phyloP scores from a whole-genome alignment of 2,888 invertebrate species.

The Panopea generosa region DNA sequence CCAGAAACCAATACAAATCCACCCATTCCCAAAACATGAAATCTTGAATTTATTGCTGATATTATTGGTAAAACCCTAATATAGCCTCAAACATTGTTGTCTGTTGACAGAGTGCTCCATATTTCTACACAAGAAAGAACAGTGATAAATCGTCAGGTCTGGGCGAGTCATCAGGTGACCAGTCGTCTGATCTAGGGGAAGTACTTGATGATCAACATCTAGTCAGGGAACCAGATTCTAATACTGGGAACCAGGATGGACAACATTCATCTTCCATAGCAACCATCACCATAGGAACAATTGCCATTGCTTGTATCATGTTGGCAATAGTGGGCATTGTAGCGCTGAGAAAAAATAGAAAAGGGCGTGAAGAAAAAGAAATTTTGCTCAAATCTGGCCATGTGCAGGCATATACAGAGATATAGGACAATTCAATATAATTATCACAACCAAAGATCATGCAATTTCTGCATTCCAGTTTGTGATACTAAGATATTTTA shows the following conservation, averaged over 20 bases:
- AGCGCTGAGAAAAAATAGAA: conserved; percentile 13
- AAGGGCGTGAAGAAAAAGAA: conserved; percentile 15
- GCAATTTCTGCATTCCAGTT: too few relatives aligned
- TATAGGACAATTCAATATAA: not conserved
- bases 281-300: conserved; percentile 17
- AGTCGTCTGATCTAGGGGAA: not conserved
- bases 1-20: too few relatives aligned
- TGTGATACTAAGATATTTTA: too few relatives aligned
- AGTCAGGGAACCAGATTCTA: not conserved
- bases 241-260: not conserved
- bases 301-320: conserved; percentile 7
- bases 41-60: too few relatives aligned
- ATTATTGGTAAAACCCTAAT: too few relatives aligned
- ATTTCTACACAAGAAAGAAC: conserved; percentile 63
- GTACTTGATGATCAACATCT: not conserved
- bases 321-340: conserved; percentile 23
- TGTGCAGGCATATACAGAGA: conserved; percentile 6
- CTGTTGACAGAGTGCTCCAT: conserved; percentile 60
- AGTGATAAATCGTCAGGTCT: conserved; percentile 22
- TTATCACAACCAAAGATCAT: too few relatives aligned
- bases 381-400: conserved; percentile 9
- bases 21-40: too few relatives aligned
- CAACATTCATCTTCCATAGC: conserved; percentile 11
- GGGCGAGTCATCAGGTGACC: not conserved
- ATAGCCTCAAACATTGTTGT: too few relatives aligned